phyloP scores from a whole-genome alignment of 1,140 invertebrate genomes.

The Diuraphis noxia region DNA sequence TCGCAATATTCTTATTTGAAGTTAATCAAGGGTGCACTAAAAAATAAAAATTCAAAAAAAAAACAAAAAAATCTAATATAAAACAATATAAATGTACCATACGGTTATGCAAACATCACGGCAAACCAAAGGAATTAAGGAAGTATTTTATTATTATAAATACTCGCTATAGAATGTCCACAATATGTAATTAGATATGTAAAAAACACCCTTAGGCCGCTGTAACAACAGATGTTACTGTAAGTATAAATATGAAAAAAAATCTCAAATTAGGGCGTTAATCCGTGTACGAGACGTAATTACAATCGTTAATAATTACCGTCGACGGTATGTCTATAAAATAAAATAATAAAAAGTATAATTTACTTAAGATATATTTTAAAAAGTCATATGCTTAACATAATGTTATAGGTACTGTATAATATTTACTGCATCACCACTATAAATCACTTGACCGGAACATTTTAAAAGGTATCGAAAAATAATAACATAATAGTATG shows the following conservation, averaged over 20 bases:
- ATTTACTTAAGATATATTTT: neutral
- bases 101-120: neutral
- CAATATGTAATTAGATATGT: neutral
- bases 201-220: neutral
- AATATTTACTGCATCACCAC: neutral
- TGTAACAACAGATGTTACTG: slow-evolving; percentile 27
- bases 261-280: slow-evolving; percentile 26
- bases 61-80: neutral
- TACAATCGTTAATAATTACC: slow-evolving; percentile 17
- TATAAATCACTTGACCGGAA: neutral
- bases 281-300: slow-evolving; percentile 15
- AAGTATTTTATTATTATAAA: slow-evolving; percentile 7
- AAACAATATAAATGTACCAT: neutral
- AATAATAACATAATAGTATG: neutral
- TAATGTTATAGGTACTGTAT: neutral
- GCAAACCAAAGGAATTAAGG: neutral
- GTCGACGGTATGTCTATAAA: neutral
- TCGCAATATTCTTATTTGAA: too few species aligned
- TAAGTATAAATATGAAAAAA: neutral
- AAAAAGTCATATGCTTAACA: neutral
- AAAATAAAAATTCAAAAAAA: neutral
- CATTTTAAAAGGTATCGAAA: neutral
- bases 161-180: neutral
- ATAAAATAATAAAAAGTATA: neutral
- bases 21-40: neutral